phyloP scores from a whole-genome alignment of 1,140 invertebrate genomes.

The Drosophila baimaii region DNA sequence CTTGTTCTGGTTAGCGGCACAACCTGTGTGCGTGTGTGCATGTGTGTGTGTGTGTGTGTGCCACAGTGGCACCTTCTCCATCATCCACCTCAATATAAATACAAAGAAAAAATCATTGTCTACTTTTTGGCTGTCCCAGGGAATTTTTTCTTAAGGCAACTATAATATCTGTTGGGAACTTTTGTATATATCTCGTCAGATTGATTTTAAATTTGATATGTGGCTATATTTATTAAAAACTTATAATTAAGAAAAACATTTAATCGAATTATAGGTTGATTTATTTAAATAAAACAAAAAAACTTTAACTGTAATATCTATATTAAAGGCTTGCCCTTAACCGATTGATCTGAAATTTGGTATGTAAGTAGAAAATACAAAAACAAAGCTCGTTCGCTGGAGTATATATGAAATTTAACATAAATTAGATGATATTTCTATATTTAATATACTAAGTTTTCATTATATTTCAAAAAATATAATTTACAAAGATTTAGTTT shows the following conservation, averaged over 20 bases:
- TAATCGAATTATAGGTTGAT: too few relatives aligned
- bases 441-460: too few relatives aligned
- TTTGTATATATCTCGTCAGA: background rate
- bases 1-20: constrained; percentile 25
- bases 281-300: too few relatives aligned
- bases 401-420: background rate
- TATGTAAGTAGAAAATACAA: background rate
- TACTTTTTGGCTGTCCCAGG: too few relatives aligned
- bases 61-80: constrained; percentile 19
- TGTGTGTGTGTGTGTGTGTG: constrained; percentile 22
- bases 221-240: background rate
- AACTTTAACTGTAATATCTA: too few relatives aligned
- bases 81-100: too few relatives aligned
- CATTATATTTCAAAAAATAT: too few relatives aligned
- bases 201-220: background rate
- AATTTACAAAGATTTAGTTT: background rate
- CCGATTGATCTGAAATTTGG: background rate
- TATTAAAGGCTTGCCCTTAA: background rate
- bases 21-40: constrained; percentile 34
- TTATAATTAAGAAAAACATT: background rate
- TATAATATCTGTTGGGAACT: too few relatives aligned
- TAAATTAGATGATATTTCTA: background rate
- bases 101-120: too few relatives aligned
- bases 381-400: background rate
- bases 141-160: too few relatives aligned